phyloP scores from a whole-genome alignment of 2,797 vertebrate genomes.

The Propithecus deckenii region DNA sequence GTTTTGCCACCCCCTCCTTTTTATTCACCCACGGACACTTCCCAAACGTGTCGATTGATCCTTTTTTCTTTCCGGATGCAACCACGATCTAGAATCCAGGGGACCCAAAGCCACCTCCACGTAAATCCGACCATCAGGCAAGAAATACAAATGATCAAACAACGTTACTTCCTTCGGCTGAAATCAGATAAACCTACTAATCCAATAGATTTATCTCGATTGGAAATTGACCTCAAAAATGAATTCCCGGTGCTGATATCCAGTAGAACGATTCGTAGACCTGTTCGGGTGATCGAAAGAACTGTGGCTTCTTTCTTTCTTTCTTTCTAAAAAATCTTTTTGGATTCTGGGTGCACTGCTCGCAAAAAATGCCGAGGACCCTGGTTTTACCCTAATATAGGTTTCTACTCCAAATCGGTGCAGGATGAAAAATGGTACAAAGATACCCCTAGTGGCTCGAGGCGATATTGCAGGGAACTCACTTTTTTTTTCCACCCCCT shows the following conservation, averaged over 20 bases:
- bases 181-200: conserved; percentile 90
- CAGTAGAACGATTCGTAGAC: conserved; percentile 80
- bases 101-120: conserved; percentile 84
- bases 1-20: neutral
- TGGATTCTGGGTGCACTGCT: conserved; percentile 89
- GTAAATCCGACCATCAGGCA: conserved; percentile 87
- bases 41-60: conserved; percentile 81
- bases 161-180: conserved; percentile 85
- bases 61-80: conserved; percentile 71
- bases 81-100: conserved; percentile 81
- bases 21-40: conserved; percentile 82
- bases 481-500: neutral
- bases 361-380: conserved; percentile 89
- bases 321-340: conserved; percentile 74
- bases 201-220: conserved; percentile 89
- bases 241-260: conserved; percentile 81
- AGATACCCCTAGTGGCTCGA: conserved; percentile 92
- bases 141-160: conserved; percentile 86
- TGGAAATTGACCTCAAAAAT: conserved; percentile 86
- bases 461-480: conserved; percentile 82
- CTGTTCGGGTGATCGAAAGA: conserved; percentile 56
- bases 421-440: conserved; percentile 92
- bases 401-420: conserved; percentile 87
- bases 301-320: conserved; percentile 53
- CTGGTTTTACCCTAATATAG: conserved; percentile 86